Evolutionary conservation across 35 echinoderm and acorn worm species (phyloP).

Genomic region (Acanthaster planci): DNA sequence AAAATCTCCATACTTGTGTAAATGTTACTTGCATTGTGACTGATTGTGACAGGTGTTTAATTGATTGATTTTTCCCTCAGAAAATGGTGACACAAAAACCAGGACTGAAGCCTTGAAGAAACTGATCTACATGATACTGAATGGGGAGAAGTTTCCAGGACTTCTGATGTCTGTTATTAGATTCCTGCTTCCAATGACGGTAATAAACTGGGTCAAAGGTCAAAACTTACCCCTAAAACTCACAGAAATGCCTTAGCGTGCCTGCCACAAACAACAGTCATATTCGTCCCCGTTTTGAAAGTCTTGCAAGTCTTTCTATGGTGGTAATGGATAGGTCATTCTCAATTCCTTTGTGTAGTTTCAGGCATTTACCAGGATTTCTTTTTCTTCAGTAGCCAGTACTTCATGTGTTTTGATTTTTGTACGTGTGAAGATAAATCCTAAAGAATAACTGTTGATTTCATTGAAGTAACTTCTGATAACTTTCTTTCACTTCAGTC

Average conservation of each 20-base stretch:
- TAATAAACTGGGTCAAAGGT: neutral
- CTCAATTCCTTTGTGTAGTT: too few species aligned
- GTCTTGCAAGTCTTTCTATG: too few species aligned
- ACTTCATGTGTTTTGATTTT: too few species aligned
- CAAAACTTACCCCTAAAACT: neutral
- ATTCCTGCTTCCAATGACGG: slow-evolving; percentile 88
- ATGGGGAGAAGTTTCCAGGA: slow-evolving; percentile 95
- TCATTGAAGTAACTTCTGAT: too few species aligned
- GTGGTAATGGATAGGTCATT: too few species aligned
- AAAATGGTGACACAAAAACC: slow-evolving; percentile 83
- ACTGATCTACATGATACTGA: slow-evolving; percentile 97
- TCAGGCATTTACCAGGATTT: too few species aligned
- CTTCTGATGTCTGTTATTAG: slow-evolving; percentile 88
- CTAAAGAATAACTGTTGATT: too few species aligned
- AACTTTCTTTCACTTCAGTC: too few species aligned
- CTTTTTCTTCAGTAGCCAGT: too few species aligned
- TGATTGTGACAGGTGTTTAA: neutral
- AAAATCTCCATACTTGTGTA: neutral
- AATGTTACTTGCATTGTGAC: neutral
- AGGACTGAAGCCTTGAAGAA: slow-evolving; percentile 88
- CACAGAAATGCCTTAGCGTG: neutral
- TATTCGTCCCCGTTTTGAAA: too few species aligned
- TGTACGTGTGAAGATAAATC: too few species aligned
- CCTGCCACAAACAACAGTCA: neutral
- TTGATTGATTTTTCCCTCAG: slow-evolving; percentile 47